Conservation (phyloP, 2,113 vertebrate genomes). For the Mus pahari region DNA sequence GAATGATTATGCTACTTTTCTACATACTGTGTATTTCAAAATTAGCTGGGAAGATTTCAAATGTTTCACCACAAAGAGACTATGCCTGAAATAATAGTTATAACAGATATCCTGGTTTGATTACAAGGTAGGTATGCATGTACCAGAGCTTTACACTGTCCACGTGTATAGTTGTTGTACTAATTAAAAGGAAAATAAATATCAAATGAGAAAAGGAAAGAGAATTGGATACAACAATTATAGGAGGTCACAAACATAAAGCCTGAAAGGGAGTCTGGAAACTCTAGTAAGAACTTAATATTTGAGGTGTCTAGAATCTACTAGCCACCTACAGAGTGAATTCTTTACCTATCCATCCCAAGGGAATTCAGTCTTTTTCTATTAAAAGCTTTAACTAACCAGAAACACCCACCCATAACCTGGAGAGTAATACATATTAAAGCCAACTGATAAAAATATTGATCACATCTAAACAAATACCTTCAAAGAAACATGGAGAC, state of each 20-base stretch:
- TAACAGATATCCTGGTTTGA: not conserved
- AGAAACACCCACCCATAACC: not conserved
- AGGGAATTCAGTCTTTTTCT: not conserved
- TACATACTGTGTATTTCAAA: not conserved
- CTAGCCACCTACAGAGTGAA: not conserved
- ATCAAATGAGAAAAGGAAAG: not conserved
- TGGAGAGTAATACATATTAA: not conserved
- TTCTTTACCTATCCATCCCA: not conserved
- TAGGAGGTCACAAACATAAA: not conserved
- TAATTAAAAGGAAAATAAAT: not conserved
- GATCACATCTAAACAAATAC: not conserved
- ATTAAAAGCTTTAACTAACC: not conserved
- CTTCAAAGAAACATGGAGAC: not conserved
- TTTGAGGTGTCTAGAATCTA: not conserved
- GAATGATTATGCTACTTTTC: not conserved
- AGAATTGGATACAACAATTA: not conserved
- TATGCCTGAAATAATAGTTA: not conserved
- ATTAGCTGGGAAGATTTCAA: not conserved
- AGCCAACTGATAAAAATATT: not conserved
- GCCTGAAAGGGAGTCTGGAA: not conserved
- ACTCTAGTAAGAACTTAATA: not conserved
- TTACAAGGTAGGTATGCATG: not conserved
- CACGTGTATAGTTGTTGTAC: too few relatives aligned
- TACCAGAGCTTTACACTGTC: not conserved
- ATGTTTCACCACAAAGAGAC: not conserved